These are phyloP conservation scores for Armadillidium nasatum DNA, from an alignment of 1,140 invertebrate genomes.

Conservation along the genomic window DNA sequence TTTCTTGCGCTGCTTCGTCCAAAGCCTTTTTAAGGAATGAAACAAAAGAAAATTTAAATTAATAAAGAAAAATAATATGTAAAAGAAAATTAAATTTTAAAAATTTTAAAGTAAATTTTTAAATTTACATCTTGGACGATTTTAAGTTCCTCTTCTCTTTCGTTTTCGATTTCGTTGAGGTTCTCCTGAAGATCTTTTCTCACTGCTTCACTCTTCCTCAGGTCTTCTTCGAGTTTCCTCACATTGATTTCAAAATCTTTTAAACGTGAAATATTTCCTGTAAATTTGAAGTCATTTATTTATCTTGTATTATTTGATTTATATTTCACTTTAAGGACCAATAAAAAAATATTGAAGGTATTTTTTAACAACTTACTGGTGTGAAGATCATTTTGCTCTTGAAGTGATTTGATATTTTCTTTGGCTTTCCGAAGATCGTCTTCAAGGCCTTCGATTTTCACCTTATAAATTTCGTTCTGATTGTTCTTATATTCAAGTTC, in stretches of 20 bases:
- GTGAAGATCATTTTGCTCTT: background rate
- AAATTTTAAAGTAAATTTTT: background rate
- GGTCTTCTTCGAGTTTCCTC: background rate
- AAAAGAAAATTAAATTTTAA: background rate
- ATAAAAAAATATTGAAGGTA: too few species aligned
- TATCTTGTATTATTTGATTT: background rate
- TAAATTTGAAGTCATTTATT: background rate
- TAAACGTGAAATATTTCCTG: background rate
- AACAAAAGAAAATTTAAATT: conserved; percentile 17
- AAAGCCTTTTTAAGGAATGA: conserved; percentile 50
- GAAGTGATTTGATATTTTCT: background rate
- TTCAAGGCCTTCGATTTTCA: conserved; percentile 1
- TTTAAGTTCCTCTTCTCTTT: conserved; percentile 43
- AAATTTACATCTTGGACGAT: conserved; percentile 41
- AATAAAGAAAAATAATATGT: background rate
- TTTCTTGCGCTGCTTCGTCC: conserved; percentile 58
- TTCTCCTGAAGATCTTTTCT: conserved; percentile 31
- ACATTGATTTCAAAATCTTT: background rate
- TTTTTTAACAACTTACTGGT: too few species aligned
- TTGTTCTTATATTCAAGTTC: background rate
- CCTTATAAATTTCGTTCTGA: background rate
- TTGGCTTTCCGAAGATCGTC: background rate
- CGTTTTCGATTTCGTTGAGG: conserved; percentile 38
- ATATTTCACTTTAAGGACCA: too few species aligned
- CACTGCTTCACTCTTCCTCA: conserved; percentile 22